Conservation (phyloP, 2,113 vertebrate species). For the Brachypteracias leptosomus region DNA sequence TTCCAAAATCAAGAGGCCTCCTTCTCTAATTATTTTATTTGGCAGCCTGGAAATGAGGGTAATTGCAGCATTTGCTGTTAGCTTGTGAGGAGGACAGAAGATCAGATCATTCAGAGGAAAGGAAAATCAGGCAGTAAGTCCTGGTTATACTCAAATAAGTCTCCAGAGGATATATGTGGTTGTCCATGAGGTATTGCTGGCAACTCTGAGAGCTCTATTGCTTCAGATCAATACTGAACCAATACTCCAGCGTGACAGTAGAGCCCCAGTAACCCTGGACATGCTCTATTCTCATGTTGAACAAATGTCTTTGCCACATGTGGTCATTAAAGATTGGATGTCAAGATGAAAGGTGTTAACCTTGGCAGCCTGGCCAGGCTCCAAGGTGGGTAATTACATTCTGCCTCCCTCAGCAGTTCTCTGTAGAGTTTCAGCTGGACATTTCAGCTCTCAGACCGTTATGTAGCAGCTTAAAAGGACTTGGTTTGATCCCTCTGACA, state of each 20-base stretch:
- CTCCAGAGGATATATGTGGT: neutral
- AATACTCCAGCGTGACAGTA: neutral
- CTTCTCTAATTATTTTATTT: slow-evolving; percentile 48
- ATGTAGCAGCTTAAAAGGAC: neutral
- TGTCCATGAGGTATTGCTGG: neutral
- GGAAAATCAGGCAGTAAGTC: neutral
- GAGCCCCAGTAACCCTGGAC: neutral
- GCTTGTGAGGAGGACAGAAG: neutral
- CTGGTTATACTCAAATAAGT: neutral
- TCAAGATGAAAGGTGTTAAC: slow-evolving; percentile 42
- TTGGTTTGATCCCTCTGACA: neutral
- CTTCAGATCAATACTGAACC: neutral
- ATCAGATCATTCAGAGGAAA: neutral
- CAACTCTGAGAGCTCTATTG: neutral
- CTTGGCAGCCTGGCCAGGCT: slow-evolving; percentile 8
- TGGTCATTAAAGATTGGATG: slow-evolving; percentile 42
- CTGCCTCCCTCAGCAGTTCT: slow-evolving; percentile 26
- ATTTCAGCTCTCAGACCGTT: neutral
- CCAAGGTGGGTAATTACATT: neutral
- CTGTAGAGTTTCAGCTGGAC: slow-evolving; percentile 35
- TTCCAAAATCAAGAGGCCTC: slow-evolving; percentile 35
- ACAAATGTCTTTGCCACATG: slow-evolving; percentile 32
- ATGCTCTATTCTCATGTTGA: neutral
- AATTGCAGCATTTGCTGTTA: neutral
- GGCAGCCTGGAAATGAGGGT: slow-evolving; percentile 6